Base-by-base conservation (phyloP, 2,113 vertebrate genomes). In the Pyrgilauda ruficollis region DNA sequence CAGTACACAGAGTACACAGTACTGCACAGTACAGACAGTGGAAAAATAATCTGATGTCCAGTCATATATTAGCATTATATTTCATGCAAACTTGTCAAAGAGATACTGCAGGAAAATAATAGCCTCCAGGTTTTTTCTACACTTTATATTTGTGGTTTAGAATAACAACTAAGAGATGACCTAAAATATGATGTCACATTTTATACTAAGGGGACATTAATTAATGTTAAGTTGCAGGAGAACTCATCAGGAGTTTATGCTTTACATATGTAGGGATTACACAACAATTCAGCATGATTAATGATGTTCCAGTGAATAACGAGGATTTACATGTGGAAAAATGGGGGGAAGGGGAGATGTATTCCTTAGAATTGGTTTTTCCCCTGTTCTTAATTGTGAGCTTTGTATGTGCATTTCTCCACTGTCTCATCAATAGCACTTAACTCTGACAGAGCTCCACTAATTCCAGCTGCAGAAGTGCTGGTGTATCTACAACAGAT, bases 121-220 rank as follows among this genome's bases (percentile, higher is more conserved):
- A 70, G 77, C 75, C 44, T 68, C 26, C 9, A 6, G 5, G 13
- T 64, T 96, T 96, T 77, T 92, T 55, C 66, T 47, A 47, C 15
- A 11, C 41, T 35, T 31, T 67, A 0, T 76, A 41, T 90, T 97
- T 96, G 63, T 7, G 2, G 78, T 58, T 82, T 91, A 31, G 69
- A 93, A 46, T 39, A 76, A 53, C 46, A 83, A 56, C 74, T 52
- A 96, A 93, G 67, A 86, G 85, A 68, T 96, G 63, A 93, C 58
- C 94, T 84, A 88, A 96, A 93, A 96, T 95, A 93, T 52, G 94
- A 70, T 74, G 73, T 55, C 70, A 75, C 61, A 58, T 96, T 95
- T 84, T 95, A 92, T 86, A 80, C 39, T 84, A 97, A 92, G 81
- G 76, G 91, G 92, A 73, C 83, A 89, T 96, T 90, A 96, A 96